phyloP scores from a whole-genome alignment of 92 coral and sea anemone species.

The Galaxea fascicularis region DNA sequence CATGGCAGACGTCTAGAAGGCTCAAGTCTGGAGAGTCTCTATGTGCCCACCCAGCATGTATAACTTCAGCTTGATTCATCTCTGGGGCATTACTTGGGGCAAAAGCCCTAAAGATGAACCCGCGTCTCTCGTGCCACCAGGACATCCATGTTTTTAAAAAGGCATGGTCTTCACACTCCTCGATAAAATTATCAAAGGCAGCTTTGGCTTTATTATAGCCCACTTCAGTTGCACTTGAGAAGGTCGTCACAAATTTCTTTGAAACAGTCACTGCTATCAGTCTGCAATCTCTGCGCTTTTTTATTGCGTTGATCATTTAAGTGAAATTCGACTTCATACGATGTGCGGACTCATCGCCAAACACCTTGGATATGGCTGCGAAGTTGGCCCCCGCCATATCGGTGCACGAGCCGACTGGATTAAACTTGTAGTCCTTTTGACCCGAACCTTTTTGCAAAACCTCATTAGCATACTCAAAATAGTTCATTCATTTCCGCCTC shows the following conservation, averaged over 20 bases:
- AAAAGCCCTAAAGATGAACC: conserved; percentile 43
- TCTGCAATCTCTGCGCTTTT: neutral
- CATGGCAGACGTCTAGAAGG: conserved; percentile 55
- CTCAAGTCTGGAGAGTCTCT: conserved; percentile 14
- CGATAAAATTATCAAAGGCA: conserved; percentile 3
- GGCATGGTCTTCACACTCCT: neutral
- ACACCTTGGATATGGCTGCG: conserved; percentile 11
- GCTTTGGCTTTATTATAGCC: neutral
- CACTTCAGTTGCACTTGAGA: neutral
- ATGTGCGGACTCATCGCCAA: conserved; percentile 17
- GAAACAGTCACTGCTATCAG: conserved; percentile 9
- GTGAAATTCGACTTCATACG: conserved; percentile 22
- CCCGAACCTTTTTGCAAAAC: conserved; percentile 18
- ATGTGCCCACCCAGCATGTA: conserved; percentile 35
- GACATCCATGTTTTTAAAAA: conserved; percentile 23
- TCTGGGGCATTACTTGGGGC: conserved; percentile 22
- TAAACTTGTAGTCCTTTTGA: neutral
- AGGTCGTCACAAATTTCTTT: conserved; percentile 21
- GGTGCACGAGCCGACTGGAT: conserved; percentile 42
- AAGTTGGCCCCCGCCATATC: conserved; percentile 50
- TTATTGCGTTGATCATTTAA: conserved; percentile 26
- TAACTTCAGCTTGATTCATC: conserved; percentile 44
- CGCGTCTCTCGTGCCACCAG: conserved; percentile 41
- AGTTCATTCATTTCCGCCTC: too few species aligned
- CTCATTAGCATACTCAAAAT: too few species aligned